phyloP scores from a whole-genome alignment of 92 coral and sea anemone species.

The Bergia puertoricense region DNA sequence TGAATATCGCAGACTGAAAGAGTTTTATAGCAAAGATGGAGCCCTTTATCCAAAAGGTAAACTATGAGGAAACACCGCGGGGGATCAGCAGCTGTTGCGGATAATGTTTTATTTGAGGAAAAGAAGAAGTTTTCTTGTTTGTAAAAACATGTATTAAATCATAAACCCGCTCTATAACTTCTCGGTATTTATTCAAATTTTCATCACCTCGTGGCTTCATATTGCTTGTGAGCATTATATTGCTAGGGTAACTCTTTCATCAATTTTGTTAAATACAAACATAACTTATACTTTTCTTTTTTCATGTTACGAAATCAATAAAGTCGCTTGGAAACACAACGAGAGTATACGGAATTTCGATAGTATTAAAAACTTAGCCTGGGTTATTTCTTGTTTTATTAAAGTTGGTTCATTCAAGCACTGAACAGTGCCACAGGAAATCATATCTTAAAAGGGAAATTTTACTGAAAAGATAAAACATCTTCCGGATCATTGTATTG shows the following conservation, averaged over 20 bases:
- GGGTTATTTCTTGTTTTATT: too few relatives aligned
- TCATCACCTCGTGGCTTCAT: not conserved
- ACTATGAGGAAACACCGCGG: not conserved
- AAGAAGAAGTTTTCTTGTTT: too few relatives aligned
- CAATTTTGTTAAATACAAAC: not conserved
- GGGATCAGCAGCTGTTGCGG: not conserved
- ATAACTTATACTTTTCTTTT: not conserved
- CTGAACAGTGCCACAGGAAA: not conserved
- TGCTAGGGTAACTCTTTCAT: not conserved
- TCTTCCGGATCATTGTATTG: not conserved
- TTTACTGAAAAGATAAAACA: too few relatives aligned
- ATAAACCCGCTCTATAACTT: not conserved
- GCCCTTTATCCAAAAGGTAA: not conserved
- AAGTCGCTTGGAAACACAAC: slow-evolving; percentile 12
- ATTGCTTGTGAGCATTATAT: not conserved
- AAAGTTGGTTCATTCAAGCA: not conserved
- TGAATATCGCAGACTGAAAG: not conserved
- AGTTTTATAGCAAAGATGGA: not conserved
- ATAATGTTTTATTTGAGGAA: not conserved
- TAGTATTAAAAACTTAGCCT: not conserved
- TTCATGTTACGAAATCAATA: not conserved
- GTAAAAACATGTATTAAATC: not conserved
- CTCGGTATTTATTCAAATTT: not conserved
- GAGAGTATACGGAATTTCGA: not conserved
- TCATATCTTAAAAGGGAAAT: not conserved